Evolutionary conservation across 2,888 invertebrate genomes (phyloP).

Genomic region (Flabesymbios commensalis): DNA sequence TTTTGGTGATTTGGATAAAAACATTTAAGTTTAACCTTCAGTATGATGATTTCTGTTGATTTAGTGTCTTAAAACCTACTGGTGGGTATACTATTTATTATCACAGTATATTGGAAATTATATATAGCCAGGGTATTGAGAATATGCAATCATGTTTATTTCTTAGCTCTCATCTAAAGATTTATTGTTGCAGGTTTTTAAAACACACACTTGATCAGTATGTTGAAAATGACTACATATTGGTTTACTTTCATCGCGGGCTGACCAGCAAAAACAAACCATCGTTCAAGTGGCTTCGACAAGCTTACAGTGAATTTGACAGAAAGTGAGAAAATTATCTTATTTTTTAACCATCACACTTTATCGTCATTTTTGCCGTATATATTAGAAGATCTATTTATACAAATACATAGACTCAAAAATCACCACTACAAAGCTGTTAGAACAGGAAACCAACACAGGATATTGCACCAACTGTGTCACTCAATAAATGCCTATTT

Average conservation of each 20-base stretch:
- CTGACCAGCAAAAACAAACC: slow-evolving; percentile 95
- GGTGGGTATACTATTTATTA: neutral
- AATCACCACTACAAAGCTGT: too few species aligned
- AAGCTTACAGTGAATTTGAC: slow-evolving; percentile 95
- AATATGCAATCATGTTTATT: neutral
- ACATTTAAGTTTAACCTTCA: too few species aligned
- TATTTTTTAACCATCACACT: too few species aligned
- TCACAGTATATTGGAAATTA: neutral
- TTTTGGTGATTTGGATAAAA: too few species aligned
- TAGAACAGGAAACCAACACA: too few species aligned
- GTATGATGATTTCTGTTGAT: too few species aligned
- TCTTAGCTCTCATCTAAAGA: neutral
- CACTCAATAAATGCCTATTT: too few species aligned
- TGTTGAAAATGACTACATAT: slow-evolving; percentile 97
- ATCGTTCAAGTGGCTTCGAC: slow-evolving; percentile 91
- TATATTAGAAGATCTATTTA: too few species aligned
- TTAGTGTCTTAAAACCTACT: neutral
- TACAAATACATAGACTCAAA: too few species aligned
- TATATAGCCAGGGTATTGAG: too few species aligned
- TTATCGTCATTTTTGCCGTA: too few species aligned
- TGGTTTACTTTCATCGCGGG: slow-evolving; percentile 97
- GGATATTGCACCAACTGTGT: too few species aligned
- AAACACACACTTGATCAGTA: slow-evolving; percentile 93
- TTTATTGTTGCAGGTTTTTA: slow-evolving; percentile 73
- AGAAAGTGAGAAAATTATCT: slow-evolving; percentile 82